Base-by-base conservation (phyloP, 2,113 vertebrate species). In the Pterophyllum scalare region DNA sequence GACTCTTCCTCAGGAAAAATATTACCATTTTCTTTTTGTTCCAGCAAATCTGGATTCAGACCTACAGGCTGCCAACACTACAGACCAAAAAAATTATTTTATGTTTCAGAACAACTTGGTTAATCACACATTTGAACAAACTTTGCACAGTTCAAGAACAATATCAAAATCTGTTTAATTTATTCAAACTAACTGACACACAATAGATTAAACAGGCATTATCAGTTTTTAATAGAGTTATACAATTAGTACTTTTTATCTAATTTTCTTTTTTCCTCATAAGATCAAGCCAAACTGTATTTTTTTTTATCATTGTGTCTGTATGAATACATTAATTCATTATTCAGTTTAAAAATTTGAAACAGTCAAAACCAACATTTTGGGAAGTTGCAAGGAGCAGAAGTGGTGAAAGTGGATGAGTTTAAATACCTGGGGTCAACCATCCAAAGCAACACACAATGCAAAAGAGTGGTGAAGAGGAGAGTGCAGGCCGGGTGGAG, bases 31-130 rank as follows among this genome's bases (percentile, higher is more conserved):
- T 52, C 24, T 52, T 70, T 2, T 52, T 31, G 43, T 70, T 31
- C 17, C 26, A 72, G 49, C 65, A 31, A n/a, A n/a, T 52, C 65
- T 52, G 65, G 43, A 70, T 70, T 0, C 43, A 70, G 17, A 8
- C 17, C 20, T 72, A 13, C 49, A 72, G 24, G 26, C 43, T 1
- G 0, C 17, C 43, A 72, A 17, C 46, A 1, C 43, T 52, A 20
- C 0, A 2, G 28, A 31, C 7, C 43, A 24, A 26, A 26, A 24
- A 33, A 33, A 3, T 31, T 3, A 17, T 59, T 28, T 59, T 24
- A 24, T 59, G 24, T 24, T 24, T 59, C 24, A 26, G 22, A 26
- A 28, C 6, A 28, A 19, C 2, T 49, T 6, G 13, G 22, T 26
- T 28, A 59, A 28, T 59, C 24, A 58, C 57, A 58, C 22, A 7